These are phyloP conservation scores for Petrocephalus zakoni DNA, from an alignment of 2,113 vertebrate species.

Conservation along the genomic window DNA sequence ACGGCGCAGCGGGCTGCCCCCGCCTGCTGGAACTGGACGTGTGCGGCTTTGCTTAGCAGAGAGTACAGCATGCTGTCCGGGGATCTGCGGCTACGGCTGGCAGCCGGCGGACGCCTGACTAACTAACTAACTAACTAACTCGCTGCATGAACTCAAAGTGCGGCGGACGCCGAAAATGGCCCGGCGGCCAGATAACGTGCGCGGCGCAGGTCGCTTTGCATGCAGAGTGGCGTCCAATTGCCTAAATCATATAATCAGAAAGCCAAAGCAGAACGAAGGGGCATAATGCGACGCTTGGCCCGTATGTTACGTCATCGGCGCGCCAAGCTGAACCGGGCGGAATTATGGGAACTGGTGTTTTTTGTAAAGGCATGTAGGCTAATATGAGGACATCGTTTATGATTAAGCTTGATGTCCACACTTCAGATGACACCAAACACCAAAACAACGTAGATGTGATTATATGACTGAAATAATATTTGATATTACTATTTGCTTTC, in stretches of 20 bases:
- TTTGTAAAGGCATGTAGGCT: not conserved
- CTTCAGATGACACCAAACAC: not conserved
- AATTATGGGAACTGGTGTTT: constrained; percentile 53
- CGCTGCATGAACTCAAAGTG: not conserved
- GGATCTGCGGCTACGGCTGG: too few relatives aligned
- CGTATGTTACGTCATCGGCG: constrained; percentile 41
- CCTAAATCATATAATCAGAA: not conserved
- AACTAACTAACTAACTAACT: not conserved
- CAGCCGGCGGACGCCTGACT: constrained; percentile 13
- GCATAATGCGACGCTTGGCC: constrained; percentile 15
- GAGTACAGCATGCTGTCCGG: constrained; percentile 42
- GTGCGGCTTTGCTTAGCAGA: constrained; percentile 41
- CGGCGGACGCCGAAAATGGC: not conserved
- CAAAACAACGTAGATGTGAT: not conserved
- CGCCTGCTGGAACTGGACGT: constrained; percentile 23
- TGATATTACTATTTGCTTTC: not conserved
- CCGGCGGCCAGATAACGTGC: too few relatives aligned
- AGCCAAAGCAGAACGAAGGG: not conserved
- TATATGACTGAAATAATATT: not conserved
- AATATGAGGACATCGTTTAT: not conserved
- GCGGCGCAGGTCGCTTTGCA: not conserved
- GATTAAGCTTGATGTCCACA: not conserved
- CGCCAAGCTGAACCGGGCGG: accelerated
- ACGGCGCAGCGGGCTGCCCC: constrained; percentile 17
- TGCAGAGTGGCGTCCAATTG: not conserved